Base-by-base conservation (phyloP, 2,888 invertebrate species). In the Lithosia quadra region DNA sequence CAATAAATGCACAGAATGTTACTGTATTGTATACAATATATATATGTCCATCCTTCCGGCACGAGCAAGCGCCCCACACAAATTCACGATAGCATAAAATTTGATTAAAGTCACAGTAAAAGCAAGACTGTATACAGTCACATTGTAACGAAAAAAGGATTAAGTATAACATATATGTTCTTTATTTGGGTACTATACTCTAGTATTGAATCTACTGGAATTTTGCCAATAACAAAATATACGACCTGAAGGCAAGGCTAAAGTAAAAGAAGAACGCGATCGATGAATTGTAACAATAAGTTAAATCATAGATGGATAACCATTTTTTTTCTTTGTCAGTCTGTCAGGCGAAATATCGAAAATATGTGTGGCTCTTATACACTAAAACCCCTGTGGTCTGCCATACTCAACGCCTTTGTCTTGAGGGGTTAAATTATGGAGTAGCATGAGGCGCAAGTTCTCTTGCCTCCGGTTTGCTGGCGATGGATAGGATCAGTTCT, bases 51-150 rank as follows among this genome's bases (percentile, higher is more conserved):
- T 66, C 43, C 34, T 65, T 63, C 58, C 65, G 65, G 43, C 22
- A 24, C 43, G 64, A 49, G 28, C 60, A 61, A 33, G 53, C 24
- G 53, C 49, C 53, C 33, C 24, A 64, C 53, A 60, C 64, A 68
- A 63, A 68, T 60, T 59, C 64, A 64, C 33, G 28, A 68, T 21
- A 55, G 55, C 59, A 68, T 68, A 68, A 68, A 68, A 68, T 68
- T 68, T 68, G 59, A 68, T 68, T 68, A 68, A 59, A 68, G 36
- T n/a, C 64, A 55, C 28, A 59, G 39, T 22, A 53, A 55, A 59
- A 62, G 28, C 65, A 34, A 34, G 18, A 58, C 49, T 28, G 49
- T 22, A 67, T 13, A 53, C 24, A 60, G 49, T n/a, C 5, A 60
- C 68, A 64, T 64, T 55, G 59, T 65, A 56, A 64, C 59, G 59